Conservation (phyloP, 2,797 vertebrate species). For the Alauda arvensis region DNA sequence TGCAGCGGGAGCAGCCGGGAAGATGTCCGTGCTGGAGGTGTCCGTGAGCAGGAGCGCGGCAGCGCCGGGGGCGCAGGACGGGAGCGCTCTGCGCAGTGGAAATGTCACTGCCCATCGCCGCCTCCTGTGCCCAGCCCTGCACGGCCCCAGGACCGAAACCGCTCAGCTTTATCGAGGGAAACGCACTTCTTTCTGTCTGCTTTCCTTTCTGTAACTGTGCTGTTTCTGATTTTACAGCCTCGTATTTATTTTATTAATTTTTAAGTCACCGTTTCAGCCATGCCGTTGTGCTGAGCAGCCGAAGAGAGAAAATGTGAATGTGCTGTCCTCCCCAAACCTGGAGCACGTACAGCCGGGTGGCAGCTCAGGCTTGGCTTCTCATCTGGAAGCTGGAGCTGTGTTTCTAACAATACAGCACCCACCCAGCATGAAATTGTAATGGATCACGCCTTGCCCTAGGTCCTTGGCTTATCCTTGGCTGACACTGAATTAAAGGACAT, state of each 20-base stretch:
- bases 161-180: not conserved
- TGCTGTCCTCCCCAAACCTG: not conserved
- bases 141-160: not conserved
- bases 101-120: slow-evolving; percentile 13
- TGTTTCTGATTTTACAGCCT: not conserved
- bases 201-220: not conserved
- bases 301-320: not conserved
- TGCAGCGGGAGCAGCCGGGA: not conserved
- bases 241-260: rapidly evolving
- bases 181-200: not conserved
- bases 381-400: not conserved
- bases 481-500: slow-evolving; percentile 32
- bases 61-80: not conserved
- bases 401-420: slow-evolving; percentile 43
- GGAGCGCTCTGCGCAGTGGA: rapidly evolving
- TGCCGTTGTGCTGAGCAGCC: rapidly evolving
- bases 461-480: slow-evolving; percentile 45
- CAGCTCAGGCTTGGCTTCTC: slow-evolving; percentile 9
- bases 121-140: not conserved
- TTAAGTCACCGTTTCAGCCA: not conserved
- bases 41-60: not conserved
- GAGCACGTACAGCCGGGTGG: not conserved
- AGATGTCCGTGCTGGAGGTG: not conserved
- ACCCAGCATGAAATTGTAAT: slow-evolving; percentile 43
- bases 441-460: slow-evolving; percentile 20